Conservation (phyloP, 1,140 invertebrate genomes). For the Ylistrum balloti region DNA sequence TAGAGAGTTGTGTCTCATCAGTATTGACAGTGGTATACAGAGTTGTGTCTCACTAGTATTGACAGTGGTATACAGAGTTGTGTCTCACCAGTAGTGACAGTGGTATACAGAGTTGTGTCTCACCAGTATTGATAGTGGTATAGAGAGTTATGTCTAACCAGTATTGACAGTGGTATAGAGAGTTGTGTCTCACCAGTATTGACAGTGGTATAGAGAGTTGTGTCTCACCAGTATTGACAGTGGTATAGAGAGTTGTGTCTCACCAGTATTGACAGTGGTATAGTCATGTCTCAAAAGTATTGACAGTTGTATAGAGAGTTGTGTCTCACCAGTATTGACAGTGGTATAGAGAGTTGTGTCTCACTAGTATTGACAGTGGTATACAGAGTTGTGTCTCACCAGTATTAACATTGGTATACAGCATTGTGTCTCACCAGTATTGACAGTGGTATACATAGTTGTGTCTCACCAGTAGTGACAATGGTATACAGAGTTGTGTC, state of each 20-base stretch:
- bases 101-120: no score
- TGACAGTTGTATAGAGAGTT: slow-evolving; percentile 64
- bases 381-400: no score
- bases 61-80: slow-evolving; percentile 17
- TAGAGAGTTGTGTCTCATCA: no score
- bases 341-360: slow-evolving; percentile 70
- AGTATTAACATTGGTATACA: slow-evolving; percentile 62
- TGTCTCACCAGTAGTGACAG: no score
- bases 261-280: slow-evolving; percentile 66
- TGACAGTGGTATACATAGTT: slow-evolving; percentile 67
- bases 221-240: no score
- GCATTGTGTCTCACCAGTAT: slow-evolving; percentile 40
- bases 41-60: slow-evolving; percentile 68
- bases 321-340: no score
- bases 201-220: no score
- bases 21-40: not conserved
- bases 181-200: no score
- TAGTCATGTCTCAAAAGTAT: no score
- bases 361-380: slow-evolving; percentile 68
- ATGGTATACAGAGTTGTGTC: no score
- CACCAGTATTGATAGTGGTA: slow-evolving; percentile 54
- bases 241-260: slow-evolving; percentile 71
- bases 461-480: slow-evolving; percentile 70
- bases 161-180: slow-evolving; percentile 53
- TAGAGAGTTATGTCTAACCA: slow-evolving; percentile 72